Base-by-base conservation (phyloP, 2,113 vertebrate genomes). In the Jaculus jaculus region DNA sequence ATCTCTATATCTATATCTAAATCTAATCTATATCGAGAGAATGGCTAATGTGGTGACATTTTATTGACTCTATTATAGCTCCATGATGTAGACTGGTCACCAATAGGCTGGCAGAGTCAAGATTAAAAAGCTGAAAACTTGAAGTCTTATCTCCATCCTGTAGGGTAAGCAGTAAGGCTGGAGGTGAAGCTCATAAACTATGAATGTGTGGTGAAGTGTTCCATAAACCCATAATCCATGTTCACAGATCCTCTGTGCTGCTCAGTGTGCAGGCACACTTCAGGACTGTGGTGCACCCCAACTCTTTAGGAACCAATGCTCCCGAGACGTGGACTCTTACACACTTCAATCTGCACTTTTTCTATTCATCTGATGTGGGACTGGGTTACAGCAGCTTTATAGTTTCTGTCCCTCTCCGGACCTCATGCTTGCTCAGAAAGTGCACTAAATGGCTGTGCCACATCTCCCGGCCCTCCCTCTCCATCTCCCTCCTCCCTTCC, bases 1-100 rank as follows among this genome's bases (percentile, higher is more conserved):
- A n/a, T n/a, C n/a, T n/a, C n/a, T n/a, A n/a, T n/a, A n/a, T n/a
- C n/a, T n/a, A n/a, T n/a, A n/a, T n/a, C n/a, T n/a, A n/a, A n/a
- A n/a, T n/a, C n/a, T n/a, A n/a, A n/a, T n/a, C n/a, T n/a, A n/a
- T n/a, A n/a, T n/a, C n/a, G n/a, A n/a, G n/a, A n/a, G n/a, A n/a
- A n/a, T n/a, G n/a, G n/a, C 42, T 88, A 68, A 68, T 60, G 28
- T 58, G 2, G 17, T 83, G 7, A 23, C 8, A 17, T 68, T 75
- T 61, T 7, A 1, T 75, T 23, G 37, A 0, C 7, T 58, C 5
- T 13, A 47, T 26, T 5, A 60, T 58, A 39, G 5, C 60, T 68
- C 47, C 58, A 65, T 6, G 23, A 18, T 74, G 1, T 16, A 15
- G 20, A 1, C 1, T 51, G 23, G 0, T 61, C 47, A 74, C 0